These are phyloP conservation scores for Polietes domitor DNA, from an alignment of 2,888 invertebrate genomes.

Conservation along the genomic window DNA sequence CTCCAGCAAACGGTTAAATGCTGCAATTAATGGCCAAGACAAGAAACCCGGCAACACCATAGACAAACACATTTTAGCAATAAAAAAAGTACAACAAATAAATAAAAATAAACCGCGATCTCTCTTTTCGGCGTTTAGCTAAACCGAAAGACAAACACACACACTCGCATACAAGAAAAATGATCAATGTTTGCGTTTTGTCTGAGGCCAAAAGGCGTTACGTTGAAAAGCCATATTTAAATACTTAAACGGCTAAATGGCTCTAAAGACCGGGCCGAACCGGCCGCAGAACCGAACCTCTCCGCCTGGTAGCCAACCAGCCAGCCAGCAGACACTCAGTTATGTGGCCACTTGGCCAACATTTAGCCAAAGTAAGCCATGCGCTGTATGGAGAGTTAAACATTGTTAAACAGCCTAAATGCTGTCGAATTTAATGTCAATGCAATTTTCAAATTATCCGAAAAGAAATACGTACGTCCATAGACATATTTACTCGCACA, in stretches of 20 bases:
- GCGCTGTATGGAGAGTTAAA: constrained; percentile 38
- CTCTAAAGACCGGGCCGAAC: constrained; percentile 12
- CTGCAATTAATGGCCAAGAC: constrained; percentile 59
- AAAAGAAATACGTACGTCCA: not conserved
- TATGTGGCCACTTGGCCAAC: constrained; percentile 36
- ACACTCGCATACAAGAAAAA: constrained; percentile 2
- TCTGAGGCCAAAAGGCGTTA: constrained; percentile 61
- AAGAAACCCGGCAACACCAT: constrained; percentile 19
- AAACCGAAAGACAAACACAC: not conserved
- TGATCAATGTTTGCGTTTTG: constrained; percentile 49
- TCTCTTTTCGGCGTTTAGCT: constrained; percentile 43
- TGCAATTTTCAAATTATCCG: constrained; percentile 62
- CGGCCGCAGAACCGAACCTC: not conserved
- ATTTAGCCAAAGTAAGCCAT: constrained; percentile 33
- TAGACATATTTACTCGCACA: not conserved
- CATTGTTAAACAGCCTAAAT: constrained; percentile 64
- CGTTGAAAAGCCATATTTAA: constrained; percentile 58
- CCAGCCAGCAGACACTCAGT: constrained; percentile 5
- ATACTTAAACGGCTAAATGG: constrained; percentile 39
- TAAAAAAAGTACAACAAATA: no score
- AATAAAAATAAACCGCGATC: constrained; percentile 24
- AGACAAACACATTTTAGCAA: constrained; percentile 22
- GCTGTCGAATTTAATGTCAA: constrained; percentile 66
- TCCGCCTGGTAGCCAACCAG: not conserved
- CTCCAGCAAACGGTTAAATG: constrained; percentile 45